Evolutionary conservation across 1,140 invertebrate species (phyloP).

Genomic region (Cataglyphis hispanica): DNA sequence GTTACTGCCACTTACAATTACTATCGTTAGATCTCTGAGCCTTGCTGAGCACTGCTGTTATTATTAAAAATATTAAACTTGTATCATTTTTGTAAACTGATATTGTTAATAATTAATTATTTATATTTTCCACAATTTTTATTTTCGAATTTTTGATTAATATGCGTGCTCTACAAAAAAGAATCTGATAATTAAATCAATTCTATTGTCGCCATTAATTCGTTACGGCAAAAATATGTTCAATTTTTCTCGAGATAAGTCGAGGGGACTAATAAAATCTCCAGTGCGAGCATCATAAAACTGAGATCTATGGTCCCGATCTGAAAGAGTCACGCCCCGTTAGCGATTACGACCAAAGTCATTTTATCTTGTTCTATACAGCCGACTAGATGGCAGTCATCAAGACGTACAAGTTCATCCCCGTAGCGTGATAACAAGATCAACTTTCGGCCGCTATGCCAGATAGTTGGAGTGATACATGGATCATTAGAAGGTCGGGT

Average conservation of each 20-base stretch:
- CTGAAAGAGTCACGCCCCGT: slow-evolving; percentile 38
- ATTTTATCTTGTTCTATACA: slow-evolving; percentile 57
- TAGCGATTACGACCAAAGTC: slow-evolving; percentile 1
- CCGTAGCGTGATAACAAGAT: slow-evolving; percentile 63
- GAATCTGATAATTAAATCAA: slow-evolving; percentile 15
- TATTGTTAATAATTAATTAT: neutral
- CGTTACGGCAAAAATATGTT: neutral
- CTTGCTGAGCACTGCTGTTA: too few relatives aligned
- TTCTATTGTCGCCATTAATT: slow-evolving; percentile 8
- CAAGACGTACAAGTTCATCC: slow-evolving; percentile 48
- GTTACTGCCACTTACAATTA: too few relatives aligned
- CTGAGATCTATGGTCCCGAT: slow-evolving; percentile 2
- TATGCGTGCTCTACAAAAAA: neutral
- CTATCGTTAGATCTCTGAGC: too few relatives aligned
- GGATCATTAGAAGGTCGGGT: slow-evolving; percentile 66
- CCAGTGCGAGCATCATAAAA: neutral
- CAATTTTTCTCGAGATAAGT: slow-evolving; percentile 12
- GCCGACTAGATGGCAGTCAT: slow-evolving; percentile 49
- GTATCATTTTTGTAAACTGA: neutral
- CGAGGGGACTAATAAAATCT: slow-evolving; percentile 21
- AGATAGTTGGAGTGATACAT: slow-evolving; percentile 69
- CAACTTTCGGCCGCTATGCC: slow-evolving; percentile 61
- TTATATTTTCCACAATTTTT: neutral
- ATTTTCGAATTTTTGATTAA: neutral
- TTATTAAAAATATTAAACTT: neutral